Evolutionary conservation across 1,140 invertebrate species (phyloP).

Genomic region (Drosophila serrata): DNA sequence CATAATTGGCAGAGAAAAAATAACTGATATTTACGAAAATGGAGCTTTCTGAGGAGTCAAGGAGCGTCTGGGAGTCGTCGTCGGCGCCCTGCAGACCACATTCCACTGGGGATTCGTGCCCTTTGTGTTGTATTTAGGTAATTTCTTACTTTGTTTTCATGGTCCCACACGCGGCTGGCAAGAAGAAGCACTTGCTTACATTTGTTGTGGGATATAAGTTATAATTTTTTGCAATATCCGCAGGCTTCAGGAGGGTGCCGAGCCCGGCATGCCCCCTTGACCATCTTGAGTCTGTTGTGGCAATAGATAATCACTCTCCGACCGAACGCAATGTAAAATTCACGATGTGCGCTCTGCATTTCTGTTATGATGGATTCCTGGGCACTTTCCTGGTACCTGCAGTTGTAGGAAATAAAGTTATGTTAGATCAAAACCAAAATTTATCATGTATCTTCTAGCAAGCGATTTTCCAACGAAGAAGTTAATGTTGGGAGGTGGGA

Average conservation of each 20-base stretch:
- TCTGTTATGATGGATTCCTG: conserved; percentile 47
- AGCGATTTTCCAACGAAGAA: neutral
- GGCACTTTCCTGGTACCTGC: conserved; percentile 51
- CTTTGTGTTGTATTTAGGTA: conserved; percentile 89
- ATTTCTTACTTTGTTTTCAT: conserved; percentile 42
- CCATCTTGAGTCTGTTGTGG: conserved; percentile 87
- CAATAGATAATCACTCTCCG: conserved; percentile 68
- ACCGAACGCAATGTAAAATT: neutral
- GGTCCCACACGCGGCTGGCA: conserved; percentile 28
- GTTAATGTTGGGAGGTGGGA: neutral
- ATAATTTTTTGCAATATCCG: conserved; percentile 21
- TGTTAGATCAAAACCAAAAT: conserved; percentile 40
- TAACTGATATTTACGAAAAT: conserved; percentile 29
- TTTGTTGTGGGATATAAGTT: conserved; percentile 53
- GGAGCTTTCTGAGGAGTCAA: conserved; percentile 85
- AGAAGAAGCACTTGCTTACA: conserved; percentile 28
- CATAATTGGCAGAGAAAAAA: conserved; percentile 32
- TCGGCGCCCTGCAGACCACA: conserved; percentile 87
- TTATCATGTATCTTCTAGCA: neutral
- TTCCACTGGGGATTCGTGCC: conserved; percentile 91
- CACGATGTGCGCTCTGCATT: conserved; percentile 13
- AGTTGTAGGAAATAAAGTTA: conserved; percentile 69
- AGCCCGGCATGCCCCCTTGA: conserved; percentile 88
- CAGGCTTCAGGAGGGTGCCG: conserved; percentile 88
- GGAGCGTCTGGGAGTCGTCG: conserved; percentile 87